Conservation (phyloP, 2,888 invertebrate species). For the Drosophila rellima region DNA sequence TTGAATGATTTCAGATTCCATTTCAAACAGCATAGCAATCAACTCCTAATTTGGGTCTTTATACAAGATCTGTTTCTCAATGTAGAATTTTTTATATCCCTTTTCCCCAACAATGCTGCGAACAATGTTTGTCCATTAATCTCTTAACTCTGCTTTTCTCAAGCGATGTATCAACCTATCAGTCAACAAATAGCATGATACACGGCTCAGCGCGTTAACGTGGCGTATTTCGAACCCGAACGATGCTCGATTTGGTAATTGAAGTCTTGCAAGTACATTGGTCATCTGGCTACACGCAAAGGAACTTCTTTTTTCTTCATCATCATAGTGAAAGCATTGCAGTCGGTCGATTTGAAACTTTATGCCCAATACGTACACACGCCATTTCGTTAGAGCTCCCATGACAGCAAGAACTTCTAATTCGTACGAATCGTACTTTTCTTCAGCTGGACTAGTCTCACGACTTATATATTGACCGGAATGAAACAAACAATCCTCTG, state of each 20-base stretch:
- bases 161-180: conserved; percentile 12
- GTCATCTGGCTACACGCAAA: neutral
- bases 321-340: neutral
- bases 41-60: conserved; percentile 13
- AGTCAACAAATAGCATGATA: conserved; percentile 17
- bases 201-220: conserved; percentile 14
- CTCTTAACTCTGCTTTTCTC: conserved; percentile 14
- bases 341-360: neutral
- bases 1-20: conserved; percentile 15
- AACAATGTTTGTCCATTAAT: conserved; percentile 12
- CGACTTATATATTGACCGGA: conserved; percentile 17
- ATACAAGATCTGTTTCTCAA: conserved; percentile 18
- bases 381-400: neutral
- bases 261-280: conserved; percentile 23
- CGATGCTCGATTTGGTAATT: conserved; percentile 20
- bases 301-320: neutral
- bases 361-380: neutral
- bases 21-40: conserved; percentile 16
- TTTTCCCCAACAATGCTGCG: neutral
- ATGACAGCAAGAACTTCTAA: conserved; percentile 6
- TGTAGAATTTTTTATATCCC: conserved; percentile 21
- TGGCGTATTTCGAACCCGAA: conserved; percentile 9
- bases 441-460: neutral
- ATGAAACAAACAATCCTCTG: conserved; percentile 4
- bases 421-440: neutral